These are phyloP conservation scores for Frieseomelitta varia DNA, from an alignment of 1,140 invertebrate genomes.

Conservation along the genomic window DNA sequence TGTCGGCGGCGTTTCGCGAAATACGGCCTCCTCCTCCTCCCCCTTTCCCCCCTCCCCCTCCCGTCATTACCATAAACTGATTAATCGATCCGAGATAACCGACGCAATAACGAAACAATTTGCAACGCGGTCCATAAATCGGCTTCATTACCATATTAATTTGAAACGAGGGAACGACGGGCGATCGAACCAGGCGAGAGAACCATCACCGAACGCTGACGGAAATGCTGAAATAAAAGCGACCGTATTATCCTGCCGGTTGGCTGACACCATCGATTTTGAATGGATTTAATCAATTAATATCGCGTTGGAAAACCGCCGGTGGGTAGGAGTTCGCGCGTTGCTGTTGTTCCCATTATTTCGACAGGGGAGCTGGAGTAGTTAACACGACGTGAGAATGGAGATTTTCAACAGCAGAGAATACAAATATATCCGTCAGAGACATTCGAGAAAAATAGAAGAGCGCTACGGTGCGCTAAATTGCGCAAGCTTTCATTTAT, in stretches of 20 bases:
- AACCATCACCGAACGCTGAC: neutral
- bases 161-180: neutral
- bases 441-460: no score
- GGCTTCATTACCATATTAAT: conserved; percentile 63
- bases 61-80: conserved; percentile 50
- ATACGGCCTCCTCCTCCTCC: neutral
- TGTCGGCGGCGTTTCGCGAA: conserved; percentile 2
- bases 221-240: neutral
- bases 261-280: conserved; percentile 22
- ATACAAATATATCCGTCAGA: no score
- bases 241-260: neutral
- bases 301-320: neutral
- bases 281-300: conserved; percentile 36
- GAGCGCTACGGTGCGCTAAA: no score
- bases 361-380: no score
- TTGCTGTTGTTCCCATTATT: neutral
- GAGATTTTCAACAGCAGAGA: no score
- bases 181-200: neutral
- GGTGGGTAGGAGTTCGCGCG: no score
- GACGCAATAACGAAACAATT: conserved; percentile 62
- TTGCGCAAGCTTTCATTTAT: no score
- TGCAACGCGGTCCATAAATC: conserved; percentile 49
- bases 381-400: no score
- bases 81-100: conserved; percentile 56
- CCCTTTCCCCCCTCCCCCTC: no score